Base-by-base conservation (phyloP, 2,888 invertebrate genomes). In the Pandemis cinnamomeana region DNA sequence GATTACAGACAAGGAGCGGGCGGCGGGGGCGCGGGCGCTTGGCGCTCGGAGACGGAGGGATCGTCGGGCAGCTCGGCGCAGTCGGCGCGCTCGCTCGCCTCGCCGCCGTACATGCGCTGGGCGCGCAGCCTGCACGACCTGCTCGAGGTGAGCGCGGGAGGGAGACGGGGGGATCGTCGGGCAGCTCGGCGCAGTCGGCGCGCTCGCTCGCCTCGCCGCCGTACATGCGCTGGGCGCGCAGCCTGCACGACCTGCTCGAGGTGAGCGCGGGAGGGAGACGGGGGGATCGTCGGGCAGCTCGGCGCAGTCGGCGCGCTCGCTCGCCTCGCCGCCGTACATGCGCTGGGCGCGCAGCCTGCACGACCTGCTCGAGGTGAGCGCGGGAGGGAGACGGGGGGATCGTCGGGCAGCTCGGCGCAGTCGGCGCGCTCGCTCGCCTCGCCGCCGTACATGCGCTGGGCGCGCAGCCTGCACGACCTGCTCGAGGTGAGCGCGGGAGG, bases 331-430 rank as follows among this genome's bases (percentile, higher is more conserved):
- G 83, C 96, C 96, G 75, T 98, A 97, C 93, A 95, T 98, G 85
- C 97, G 97, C 87, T 99, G 99, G 99, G 98, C 98, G 64, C 95
- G 96, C 82, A 97, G 97, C 83, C 95, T 99, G 84, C 96, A 96
- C 87, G 95, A 96, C 85, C 95, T 99, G 81, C 95, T 99, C 82
- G 96, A 97, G 93, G 94, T 94, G 27, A 27, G 27, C 2, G 27
- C 2, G 27, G 27, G 27, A 27, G 27, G 27, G 27, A 27, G 27
- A 27, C 27, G 27, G 27, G 2, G 27, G 27, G 27, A 27, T 27
- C 7, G 11, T 7, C 41, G n/a, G 42, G 8, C 15, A 10, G 27
- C 27, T 27, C 27, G 27, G 27, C 27, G 27, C 27, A 27, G 27
- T 27, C 27, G 27, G 27, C 2, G 27, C 27, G 27, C 27, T 27